phyloP scores from a whole-genome alignment of 2,797 vertebrate genomes.

The Pseudochirops corinnae region DNA sequence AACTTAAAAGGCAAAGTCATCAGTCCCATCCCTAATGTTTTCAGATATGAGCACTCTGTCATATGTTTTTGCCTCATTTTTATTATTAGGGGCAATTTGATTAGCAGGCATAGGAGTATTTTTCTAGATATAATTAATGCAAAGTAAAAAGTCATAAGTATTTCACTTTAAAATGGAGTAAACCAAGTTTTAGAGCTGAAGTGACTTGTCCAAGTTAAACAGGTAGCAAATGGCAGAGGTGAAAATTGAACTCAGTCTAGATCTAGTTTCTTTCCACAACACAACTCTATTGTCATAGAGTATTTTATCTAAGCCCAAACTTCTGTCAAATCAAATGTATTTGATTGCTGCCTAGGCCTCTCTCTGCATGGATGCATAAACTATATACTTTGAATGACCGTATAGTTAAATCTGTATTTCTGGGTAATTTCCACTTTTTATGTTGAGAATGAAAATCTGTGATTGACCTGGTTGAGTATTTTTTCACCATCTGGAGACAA shows the following conservation, averaged over 20 bases:
- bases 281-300: background rate
- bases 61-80: too few relatives aligned
- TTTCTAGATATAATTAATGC: too few relatives aligned
- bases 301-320: background rate
- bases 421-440: background rate
- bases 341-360: background rate
- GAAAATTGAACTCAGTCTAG: background rate
- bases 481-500: background rate
- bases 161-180: too few relatives aligned
- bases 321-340: background rate
- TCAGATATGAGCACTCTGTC: too few relatives aligned
- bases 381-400: background rate
- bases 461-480: background rate
- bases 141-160: too few relatives aligned
- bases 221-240: background rate
- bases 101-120: too few relatives aligned
- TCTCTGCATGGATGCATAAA: background rate
- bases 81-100: too few relatives aligned
- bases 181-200: background rate
- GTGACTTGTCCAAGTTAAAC: background rate
- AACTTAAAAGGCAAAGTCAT: too few relatives aligned
- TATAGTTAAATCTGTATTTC: background rate
- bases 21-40: too few relatives aligned
- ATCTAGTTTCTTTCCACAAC: background rate
- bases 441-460: background rate